Conservation (phyloP, 1,140 invertebrate species). For the Nomia melanderi region DNA sequence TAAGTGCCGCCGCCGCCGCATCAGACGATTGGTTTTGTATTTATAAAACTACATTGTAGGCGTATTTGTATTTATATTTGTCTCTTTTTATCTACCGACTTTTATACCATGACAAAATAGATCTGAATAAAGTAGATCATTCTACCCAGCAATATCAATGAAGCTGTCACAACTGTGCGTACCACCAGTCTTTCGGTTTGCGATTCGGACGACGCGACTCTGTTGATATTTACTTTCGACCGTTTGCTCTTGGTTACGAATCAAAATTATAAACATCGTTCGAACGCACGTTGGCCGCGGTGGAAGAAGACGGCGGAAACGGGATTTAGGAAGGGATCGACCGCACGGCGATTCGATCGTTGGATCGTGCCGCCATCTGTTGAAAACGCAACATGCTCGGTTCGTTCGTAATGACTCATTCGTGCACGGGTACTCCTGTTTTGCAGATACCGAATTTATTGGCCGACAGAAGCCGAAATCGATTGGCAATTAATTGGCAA, state of each 20-base stretch:
- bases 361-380: slow-evolving; percentile 27
- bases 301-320: too few species aligned
- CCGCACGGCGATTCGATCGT: background rate
- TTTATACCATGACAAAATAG: slow-evolving; percentile 56
- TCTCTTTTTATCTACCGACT: slow-evolving; percentile 40
- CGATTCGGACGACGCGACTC: too few species aligned
- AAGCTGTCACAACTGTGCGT: background rate
- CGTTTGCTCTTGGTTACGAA: too few species aligned
- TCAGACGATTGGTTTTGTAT: slow-evolving; percentile 45
- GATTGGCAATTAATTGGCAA: too few species aligned
- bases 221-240: too few species aligned
- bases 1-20: slow-evolving; percentile 4
- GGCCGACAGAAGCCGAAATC: background rate
- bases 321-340: too few species aligned
- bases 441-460: background rate
- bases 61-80: slow-evolving; percentile 54
- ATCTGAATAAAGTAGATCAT: slow-evolving; percentile 59
- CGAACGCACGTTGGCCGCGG: too few species aligned
- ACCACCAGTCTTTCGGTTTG: too few species aligned
- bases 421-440: background rate
- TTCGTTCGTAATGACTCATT: background rate
- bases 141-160: background rate
- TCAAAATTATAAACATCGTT: too few species aligned
- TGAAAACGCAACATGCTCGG: background rate
- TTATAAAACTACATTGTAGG: slow-evolving; percentile 37